Evolutionary conservation across 2,888 invertebrate genomes (phyloP), one percentile per base, ranked within the genome.

Genomic region (Spodoptera littoralis): DNA sequence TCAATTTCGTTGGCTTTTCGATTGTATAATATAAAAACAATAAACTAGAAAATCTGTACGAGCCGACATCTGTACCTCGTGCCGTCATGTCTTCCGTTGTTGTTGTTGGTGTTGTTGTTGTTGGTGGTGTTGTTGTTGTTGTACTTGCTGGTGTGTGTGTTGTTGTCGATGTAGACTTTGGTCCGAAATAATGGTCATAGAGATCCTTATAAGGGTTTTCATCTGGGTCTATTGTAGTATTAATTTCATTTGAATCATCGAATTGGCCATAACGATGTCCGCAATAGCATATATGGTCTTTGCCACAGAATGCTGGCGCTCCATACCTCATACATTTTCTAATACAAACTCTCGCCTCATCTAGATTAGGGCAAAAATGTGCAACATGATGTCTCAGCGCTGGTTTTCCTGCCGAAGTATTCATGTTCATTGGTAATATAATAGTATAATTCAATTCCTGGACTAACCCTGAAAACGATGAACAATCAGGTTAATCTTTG

Each of bases 221-320:
- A 0, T 77, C 55, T 0, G 36, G 36, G 8, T 73, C 77, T 0
- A 71, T 47, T 0, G 73, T 8, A 1, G 6, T 59, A 22, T 88
- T 70, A 3, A 27, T 0, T 63, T 18, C 0, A 76, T 43, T 0
- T 55, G 44, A 0, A 1, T 65, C 51, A 0, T 76, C 78, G 2
- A 72, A 68, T 0, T 61, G 44, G 0, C 62, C 51, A 42, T 89
- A 87, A n/a, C 64, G 84, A 55, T 93, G 93, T 0, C 93, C 91
- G 36, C 94, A 94, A 66, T 93, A 92, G 43, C 94, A 94, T 0
- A 78, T 69, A 57, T 93, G 92, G 62, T 94, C 93, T 64, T 93
- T 93, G 0, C 92, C 93, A 44, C 94, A 94, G 64, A 93, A 94
- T 0, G 94, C 93, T 22, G 93, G 90, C 53, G 90, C 88, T 0